Evolutionary conservation across 2,888 invertebrate genomes (phyloP).

Genomic region (Sinhomidia bicolor): DNA sequence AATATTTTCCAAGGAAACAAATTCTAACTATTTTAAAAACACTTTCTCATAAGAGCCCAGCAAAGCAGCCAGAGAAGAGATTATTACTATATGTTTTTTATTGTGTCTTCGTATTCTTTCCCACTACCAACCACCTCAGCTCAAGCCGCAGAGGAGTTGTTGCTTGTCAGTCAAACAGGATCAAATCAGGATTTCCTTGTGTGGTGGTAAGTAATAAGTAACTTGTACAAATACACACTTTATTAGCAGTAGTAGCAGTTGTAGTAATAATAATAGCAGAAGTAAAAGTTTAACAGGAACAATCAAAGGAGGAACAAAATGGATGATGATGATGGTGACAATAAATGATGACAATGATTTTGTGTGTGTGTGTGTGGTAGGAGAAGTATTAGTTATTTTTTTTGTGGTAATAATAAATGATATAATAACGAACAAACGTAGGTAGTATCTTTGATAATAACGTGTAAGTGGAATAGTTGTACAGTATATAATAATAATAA

Average conservation of each 20-base stretch:
- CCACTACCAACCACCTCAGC: neutral
- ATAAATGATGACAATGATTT: no score
- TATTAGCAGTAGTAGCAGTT: no score
- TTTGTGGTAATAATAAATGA: conserved; percentile 16
- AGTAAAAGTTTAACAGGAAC: conserved; percentile 48
- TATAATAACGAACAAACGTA: conserved; percentile 41
- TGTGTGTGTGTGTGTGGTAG: neutral
- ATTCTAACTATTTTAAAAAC: neutral
- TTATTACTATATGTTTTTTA: neutral
- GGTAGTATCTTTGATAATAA: neutral
- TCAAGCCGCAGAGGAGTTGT: neutral
- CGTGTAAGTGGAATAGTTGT: neutral
- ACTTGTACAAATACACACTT: conserved; percentile 18
- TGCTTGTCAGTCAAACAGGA: conserved; percentile 28
- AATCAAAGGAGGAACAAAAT: neutral
- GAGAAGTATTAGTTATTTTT: neutral
- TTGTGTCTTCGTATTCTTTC: neutral
- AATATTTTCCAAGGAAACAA: neutral
- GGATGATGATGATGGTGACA: neutral
- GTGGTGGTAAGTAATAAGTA: no score
- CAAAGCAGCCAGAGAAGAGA: neutral
- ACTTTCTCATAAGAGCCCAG: conserved; percentile 1
- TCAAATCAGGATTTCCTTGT: conserved; percentile 42
- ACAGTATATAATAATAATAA: no score
- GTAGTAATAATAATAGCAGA: no score